Evolutionary conservation across 1,140 invertebrate genomes (phyloP), one percentile per base, ranked within the genome.

Genomic region (Nasonia vitripennis): DNA sequence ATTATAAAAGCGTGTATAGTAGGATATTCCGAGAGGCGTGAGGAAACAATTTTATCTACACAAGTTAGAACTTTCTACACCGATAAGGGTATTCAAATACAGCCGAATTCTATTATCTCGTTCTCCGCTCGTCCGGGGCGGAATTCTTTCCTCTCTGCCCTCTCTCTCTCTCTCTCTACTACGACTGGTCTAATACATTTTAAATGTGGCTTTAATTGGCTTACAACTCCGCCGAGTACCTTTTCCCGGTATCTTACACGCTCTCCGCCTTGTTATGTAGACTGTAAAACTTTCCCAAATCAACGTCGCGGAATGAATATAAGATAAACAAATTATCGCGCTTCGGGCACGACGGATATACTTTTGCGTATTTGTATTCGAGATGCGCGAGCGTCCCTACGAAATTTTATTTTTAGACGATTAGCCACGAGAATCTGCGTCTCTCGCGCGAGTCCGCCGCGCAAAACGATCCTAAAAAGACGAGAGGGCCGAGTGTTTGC

Each of bases 151-250:
- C 10, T 9, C 17, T 62, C 55, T 17, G 5, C 9, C 14, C 9
- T 51, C 48, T 10, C 48, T 1, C 27, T 27, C 27, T 27, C 27
- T 27, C 55, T 1, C 2, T 3, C 1, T 17, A 17, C 3, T 17
- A 4, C 4, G 4, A 5, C 48, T n/a, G 70, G 23, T 14, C 17
- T 74, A 81, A 81, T 73, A 27, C 45, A 81, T 81, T 81, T 23
- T 73, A n/a, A 81, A 74, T 81, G 70, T n/a, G 27, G 48, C 0
- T 71, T 73, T 51, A 81, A 81, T 81, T 55, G 48, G 70, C 51
- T 74, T 51, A 34, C 14, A 81, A 55, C 9, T 74, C 17, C 37
- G 4, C 2, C 31, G 68, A 31, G 11, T 31, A 34, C 23, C 68
- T 71, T 27, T 6, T 71, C 68, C 68, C 3, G 11, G 0, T 71